Conservation (phyloP, 1,140 invertebrate species). For the Eueides isabella region DNA sequence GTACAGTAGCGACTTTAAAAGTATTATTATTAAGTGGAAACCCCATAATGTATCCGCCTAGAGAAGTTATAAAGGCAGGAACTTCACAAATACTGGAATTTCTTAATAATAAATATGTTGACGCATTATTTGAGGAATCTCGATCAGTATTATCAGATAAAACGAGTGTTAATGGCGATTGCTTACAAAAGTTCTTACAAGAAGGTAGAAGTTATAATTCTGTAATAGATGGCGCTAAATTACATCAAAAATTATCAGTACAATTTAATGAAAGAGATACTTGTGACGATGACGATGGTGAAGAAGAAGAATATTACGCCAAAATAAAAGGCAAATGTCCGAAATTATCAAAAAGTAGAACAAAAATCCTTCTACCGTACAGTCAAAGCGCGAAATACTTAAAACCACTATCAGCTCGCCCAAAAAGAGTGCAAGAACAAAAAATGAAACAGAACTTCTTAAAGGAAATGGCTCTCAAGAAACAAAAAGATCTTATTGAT, state of each 20-base stretch:
- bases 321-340: slow-evolving; percentile 69
- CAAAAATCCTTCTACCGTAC: slow-evolving; percentile 50
- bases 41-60: slow-evolving; percentile 80
- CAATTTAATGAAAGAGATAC: slow-evolving; percentile 63
- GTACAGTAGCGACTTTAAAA: slow-evolving; percentile 79
- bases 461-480: slow-evolving; percentile 65
- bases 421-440: slow-evolving; percentile 51
- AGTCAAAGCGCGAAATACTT: slow-evolving; percentile 73
- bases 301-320: slow-evolving; percentile 56
- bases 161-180: slow-evolving; percentile 35
- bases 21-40: slow-evolving; percentile 81
- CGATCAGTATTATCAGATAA: slow-evolving; percentile 51
- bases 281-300: slow-evolving; percentile 60
- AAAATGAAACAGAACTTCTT: slow-evolving; percentile 64
- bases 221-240: slow-evolving; percentile 53
- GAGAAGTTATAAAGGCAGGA: slow-evolving; percentile 75
- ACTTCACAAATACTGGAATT: slow-evolving; percentile 70
- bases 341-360: slow-evolving; percentile 63
- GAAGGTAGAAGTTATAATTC: slow-evolving; percentile 64
- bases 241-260: slow-evolving; percentile 51
- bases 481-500: slow-evolving; percentile 66
- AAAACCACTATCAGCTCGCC: slow-evolving; percentile 43
- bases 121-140: slow-evolving; percentile 46
- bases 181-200: slow-evolving; percentile 40
- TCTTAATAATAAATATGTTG: slow-evolving; percentile 74